Evolutionary conservation across 2,113 vertebrate species (phyloP).

Genomic region (Centropristis striata): DNA sequence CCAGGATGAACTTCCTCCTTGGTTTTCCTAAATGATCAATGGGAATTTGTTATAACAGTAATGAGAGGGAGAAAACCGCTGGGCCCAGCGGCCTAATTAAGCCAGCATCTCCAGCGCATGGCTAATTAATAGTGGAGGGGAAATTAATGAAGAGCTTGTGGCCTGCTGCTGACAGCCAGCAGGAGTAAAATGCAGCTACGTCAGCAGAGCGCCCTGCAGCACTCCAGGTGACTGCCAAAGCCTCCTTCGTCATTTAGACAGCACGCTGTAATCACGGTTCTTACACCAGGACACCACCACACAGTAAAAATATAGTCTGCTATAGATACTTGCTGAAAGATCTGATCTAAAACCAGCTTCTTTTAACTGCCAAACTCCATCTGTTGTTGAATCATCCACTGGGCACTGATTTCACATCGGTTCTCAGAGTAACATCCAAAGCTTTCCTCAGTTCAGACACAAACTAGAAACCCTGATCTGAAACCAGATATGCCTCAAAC

Average conservation of each 20-base stretch:
- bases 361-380: constrained; percentile 43
- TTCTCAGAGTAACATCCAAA: constrained; percentile 55
- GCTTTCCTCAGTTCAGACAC: constrained; percentile 46
- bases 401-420: constrained; percentile 42
- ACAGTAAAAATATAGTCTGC: constrained; percentile 17
- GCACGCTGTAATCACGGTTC: constrained; percentile 43
- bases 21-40: constrained; percentile 75
- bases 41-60: constrained; percentile 73
- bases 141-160: constrained; percentile 77
- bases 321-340: constrained; percentile 29
- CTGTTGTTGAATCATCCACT: constrained; percentile 48
- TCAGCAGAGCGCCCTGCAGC: constrained; percentile 70
- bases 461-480: constrained; percentile 55
- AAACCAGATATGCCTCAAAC: constrained; percentile 59
- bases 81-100: constrained; percentile 79
- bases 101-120: constrained; percentile 61
- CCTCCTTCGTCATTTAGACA: constrained; percentile 68
- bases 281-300: constrained; percentile 50
- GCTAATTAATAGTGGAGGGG: constrained; percentile 80
- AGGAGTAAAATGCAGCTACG: constrained; percentile 68
- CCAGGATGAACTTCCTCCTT: constrained; percentile 42
- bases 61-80: constrained; percentile 66
- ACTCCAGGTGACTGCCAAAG: constrained; percentile 73
- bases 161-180: constrained; percentile 73
- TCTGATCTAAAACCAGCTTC: constrained; percentile 41